Percentiles rank a stretch among this genome's conserved stretches.
Evolutionary conservation across 2,113 vertebrate genomes (phyloP).

Genomic region (Nanorana parkeri): DNA sequence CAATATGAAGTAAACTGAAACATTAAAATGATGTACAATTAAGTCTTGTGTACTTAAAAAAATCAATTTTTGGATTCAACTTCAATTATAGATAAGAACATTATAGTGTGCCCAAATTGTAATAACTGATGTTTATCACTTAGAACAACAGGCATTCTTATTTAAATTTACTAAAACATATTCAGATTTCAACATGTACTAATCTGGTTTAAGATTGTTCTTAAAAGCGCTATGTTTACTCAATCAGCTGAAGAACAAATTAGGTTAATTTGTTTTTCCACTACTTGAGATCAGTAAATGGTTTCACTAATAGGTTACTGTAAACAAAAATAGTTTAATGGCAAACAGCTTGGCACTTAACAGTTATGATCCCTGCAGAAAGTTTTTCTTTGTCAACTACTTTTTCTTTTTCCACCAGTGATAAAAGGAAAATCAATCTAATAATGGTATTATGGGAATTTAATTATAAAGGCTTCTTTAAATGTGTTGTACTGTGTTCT

Average conservation of each 20-base stretch:
- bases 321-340: slow-evolving; percentile 41
- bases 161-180: slow-evolving; percentile 1
- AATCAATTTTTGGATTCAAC: too few species aligned
- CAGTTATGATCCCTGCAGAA: slow-evolving; percentile 33
- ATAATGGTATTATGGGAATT: neutral
- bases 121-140: neutral
- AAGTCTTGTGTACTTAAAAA: too few species aligned
- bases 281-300: slow-evolving; percentile 40
- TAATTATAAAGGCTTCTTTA: too few species aligned
- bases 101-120: neutral
- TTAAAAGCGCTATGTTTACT: slow-evolving; percentile 27
- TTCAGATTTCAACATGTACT: slow-evolving; percentile 12
- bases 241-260: slow-evolving; percentile 39
- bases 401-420: neutral
- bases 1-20: too few species aligned
- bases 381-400: slow-evolving; percentile 31
- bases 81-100: too few species aligned
- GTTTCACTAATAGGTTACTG: slow-evolving; percentile 39
- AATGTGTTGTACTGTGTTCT: neutral
- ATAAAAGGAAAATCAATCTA: neutral
- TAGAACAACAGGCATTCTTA: neutral
- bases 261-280: slow-evolving; percentile 46
- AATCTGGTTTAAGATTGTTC: slow-evolving; percentile 19
- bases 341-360: slow-evolving; percentile 47
- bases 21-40: too few species aligned